Base-by-base conservation (phyloP, 2,113 vertebrate species). In the Penelope pileata region DNA sequence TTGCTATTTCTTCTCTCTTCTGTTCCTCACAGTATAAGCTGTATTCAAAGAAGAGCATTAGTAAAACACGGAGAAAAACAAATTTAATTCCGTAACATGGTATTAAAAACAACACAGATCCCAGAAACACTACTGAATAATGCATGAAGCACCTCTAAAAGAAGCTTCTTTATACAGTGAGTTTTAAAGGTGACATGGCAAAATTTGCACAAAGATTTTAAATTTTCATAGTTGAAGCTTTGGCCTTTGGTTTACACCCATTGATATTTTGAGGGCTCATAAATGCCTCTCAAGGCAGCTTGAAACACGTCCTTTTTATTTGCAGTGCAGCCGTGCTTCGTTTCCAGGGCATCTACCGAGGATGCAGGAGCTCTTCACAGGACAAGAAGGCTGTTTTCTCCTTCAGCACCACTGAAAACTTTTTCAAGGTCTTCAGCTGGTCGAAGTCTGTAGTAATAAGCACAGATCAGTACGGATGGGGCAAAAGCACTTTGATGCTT, bases 341-440 rank as follows among this genome's bases (percentile, higher is more conserved):
- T 56, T 83, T 79, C 75, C 47, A 19, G 19, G 50, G 51, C 48
- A 42, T 80, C 92, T 74, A 43, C 63, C 77, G 59, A 10, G 15
- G 63, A n/a, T 19, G 63, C 54, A 59, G 74, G 51, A 59, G 27
- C 6, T 50, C 29, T 43, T 94, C 86, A 97, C 34, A 98, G 87
- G 13, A 88, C 80, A 78, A 97, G 97, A 34, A 98, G 38, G 60
- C 66, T 93, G 2, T 96, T 97, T 70, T 98, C 98, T 16, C 93
- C 96, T 81, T 97, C 97, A 53, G 60, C 16, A 3, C 26, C 90
- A 5, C 15, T 75, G 43, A 96, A 88, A 63, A 84, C 64, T 43
- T 83, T 90, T 53, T 90, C 91, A 69, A 9, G 15, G 27, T 95
- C 95, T 96, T 88, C 95, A 6, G 0, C 10, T 23, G 23, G 24